Evolutionary conservation across 1,140 invertebrate genomes (phyloP), one percentile per base, ranked within the genome.

Genomic region (Pantala flavescens): DNA sequence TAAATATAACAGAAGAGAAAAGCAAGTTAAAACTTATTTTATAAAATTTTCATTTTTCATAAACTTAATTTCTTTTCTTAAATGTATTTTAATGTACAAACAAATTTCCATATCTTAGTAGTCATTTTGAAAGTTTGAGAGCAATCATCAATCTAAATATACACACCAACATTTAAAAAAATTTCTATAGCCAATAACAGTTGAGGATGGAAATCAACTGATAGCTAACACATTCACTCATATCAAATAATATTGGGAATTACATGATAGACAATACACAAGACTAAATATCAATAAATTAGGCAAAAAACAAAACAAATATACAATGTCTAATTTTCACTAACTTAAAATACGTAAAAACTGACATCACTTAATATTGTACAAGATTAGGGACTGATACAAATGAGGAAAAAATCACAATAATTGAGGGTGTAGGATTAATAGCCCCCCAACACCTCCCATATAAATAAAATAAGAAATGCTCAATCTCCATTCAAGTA

Each of bases 271-370:
- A 63, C 49, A 63, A 63, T 12, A 7, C n/a, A 63, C 49, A 63
- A 21, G 12, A 63, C 49, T 63, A 63, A 63, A 63, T 63, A 63
- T 63, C 49, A 63, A 63, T 63, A 63, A 63, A 63, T 63, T 63
- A 63, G 49, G 49, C 49, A 63, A 16, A 63, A 63, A 63, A 63
- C 49, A 63, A 63, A 63, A 63, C 49, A 63, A 63, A 63, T 63
- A 63, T 63, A 63, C 49, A 63, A 63, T 63, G 49, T 63, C n/a
- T 16, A 63, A 21, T 63, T 19, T 63, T 63, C 49, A 63, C 49
- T 63, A 63, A 19, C 16, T 19, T 63, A 63, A 7, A 14, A 63
- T 63, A 19, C 1, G 49, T 63, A 21, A 63, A 63, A 63, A 63
- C 49, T 63, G 16, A 16, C 49, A 63, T 63, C 49, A 19, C 14